phyloP scores from a whole-genome alignment of 2,113 vertebrate genomes.

The Hystrix cristata region DNA sequence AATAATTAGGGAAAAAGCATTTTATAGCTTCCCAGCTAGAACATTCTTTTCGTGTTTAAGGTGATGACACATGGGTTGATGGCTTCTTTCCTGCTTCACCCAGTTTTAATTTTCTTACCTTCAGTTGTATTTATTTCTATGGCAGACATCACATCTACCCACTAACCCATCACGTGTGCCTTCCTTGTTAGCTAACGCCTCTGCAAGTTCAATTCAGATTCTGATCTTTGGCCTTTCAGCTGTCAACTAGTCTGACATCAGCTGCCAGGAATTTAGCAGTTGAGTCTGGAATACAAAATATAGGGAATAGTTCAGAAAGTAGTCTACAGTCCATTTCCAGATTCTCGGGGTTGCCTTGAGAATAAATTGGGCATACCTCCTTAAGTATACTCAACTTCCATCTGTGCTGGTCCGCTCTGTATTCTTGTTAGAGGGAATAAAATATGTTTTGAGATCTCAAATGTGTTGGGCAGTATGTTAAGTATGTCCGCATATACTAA shows the following conservation, averaged over 20 bases:
- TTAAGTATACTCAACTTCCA: neutral
- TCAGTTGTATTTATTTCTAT: neutral
- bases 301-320: neutral
- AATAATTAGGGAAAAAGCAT: conserved; percentile 69
- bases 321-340: neutral
- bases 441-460: neutral
- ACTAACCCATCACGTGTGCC: neutral
- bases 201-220: conserved; percentile 32
- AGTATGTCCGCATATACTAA: neutral
- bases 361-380: neutral
- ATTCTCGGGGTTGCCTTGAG: neutral
- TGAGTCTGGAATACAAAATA: neutral
- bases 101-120: conserved; percentile 30
- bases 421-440: neutral
- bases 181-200: conserved; percentile 25
- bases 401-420: neutral
- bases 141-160: neutral
- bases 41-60: conserved; percentile 32
- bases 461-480: neutral
- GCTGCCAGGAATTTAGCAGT: neutral
- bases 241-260: neutral
- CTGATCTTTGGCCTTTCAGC: conserved; percentile 66
- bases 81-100: neutral
- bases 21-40: conserved; percentile 48
- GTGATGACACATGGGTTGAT: conserved; percentile 75